Evolutionary conservation across 2,113 vertebrate species (phyloP), one percentile per base, ranked within the genome.

Genomic region (western clawed frog (Xenopus tropicalis)): DNA sequence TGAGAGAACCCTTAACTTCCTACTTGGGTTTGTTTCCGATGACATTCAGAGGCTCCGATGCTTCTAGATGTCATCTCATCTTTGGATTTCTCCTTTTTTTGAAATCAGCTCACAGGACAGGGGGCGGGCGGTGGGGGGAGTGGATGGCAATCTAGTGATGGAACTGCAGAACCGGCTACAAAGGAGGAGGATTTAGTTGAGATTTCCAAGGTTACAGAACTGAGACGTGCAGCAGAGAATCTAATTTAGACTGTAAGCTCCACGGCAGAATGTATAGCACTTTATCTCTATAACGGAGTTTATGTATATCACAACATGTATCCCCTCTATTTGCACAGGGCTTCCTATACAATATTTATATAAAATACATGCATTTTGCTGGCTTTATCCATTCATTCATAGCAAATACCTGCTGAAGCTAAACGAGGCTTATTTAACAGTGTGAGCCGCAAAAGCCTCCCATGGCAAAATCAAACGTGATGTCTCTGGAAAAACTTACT

Each of bases 51-150:
- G 81, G 76, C 73, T 61, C 73, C 81, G 87, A 86, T 79, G 80
- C 85, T 84, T 90, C 90, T 82, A 81, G 88, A 93, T 88, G 88
- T 90, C 83, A 85, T 90, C 91, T 91, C 91, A 87, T 84, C 87
- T 89, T 88, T 70, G 85, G 78, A 0, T 85, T 91, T 88, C 78
- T n/a, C 81, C 75, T 77, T n/a, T 72, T 85, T 89, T 85, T 88
- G 78, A 84, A 84, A 85, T 88, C 52, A 69, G 77, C 78, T 84
- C 79, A 86, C 83, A 23, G 48, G 78, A 78, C 78, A 78, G 81
- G 81, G 81, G 82, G 78, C 67, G 22, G 8, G 24, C 56, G 74
- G 70, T 57, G 29, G 70, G 78, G 78, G 65, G 1, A 79, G 78
- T 81, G 80, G 77, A 79, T 13, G 13, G 12, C 46, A 37, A 37